Evolutionary conservation across 2,113 vertebrate species (phyloP).

Genomic region (Pantherophis guttatus): DNA sequence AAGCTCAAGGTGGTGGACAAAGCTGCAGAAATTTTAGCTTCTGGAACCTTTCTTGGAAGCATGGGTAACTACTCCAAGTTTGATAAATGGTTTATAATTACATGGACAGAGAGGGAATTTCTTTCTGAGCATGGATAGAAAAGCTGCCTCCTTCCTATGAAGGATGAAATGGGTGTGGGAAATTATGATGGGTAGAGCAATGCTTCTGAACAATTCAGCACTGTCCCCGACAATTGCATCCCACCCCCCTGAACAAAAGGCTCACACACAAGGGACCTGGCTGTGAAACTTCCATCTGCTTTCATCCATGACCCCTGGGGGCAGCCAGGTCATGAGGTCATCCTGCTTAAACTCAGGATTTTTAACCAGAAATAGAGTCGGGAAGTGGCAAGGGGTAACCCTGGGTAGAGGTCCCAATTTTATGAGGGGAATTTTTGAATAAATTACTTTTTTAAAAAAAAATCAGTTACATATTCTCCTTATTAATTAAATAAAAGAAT

Average conservation of each 20-base stretch:
- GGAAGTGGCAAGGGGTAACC: conserved; percentile 56
- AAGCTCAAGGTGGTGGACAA: background rate
- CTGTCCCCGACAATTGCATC: conserved; percentile 67
- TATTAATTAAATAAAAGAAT: conserved; percentile 52
- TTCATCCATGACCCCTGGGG: conserved; percentile 71
- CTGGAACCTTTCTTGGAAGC: background rate
- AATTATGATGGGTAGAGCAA: conserved; percentile 60
- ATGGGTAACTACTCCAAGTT: conserved; percentile 18
- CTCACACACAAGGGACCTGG: conserved; percentile 68
- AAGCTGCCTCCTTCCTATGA: conserved; percentile 61
- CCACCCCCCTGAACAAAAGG: conserved; percentile 63
- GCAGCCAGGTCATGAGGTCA: conserved; percentile 71
- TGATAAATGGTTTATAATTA: conserved; percentile 47
- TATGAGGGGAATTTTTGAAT: conserved; percentile 64
- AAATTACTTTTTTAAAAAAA: conserved; percentile 42
- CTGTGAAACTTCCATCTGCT: conserved; percentile 67
- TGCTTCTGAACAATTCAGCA: conserved; percentile 67
- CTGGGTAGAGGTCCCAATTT: conserved; percentile 60
- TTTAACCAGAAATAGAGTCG: conserved; percentile 65
- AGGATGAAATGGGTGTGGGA: conserved; percentile 53
- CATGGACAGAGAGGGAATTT: conserved; percentile 29
- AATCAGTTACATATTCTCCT: conserved; percentile 56
- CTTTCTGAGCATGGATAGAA: conserved; percentile 39
- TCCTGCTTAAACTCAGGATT: conserved; percentile 63
- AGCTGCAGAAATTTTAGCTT: conserved; percentile 35